These are phyloP conservation scores for Hemiscyllium ocellatum DNA, from an alignment of 2,113 vertebrate species.

Conservation along the genomic window DNA sequence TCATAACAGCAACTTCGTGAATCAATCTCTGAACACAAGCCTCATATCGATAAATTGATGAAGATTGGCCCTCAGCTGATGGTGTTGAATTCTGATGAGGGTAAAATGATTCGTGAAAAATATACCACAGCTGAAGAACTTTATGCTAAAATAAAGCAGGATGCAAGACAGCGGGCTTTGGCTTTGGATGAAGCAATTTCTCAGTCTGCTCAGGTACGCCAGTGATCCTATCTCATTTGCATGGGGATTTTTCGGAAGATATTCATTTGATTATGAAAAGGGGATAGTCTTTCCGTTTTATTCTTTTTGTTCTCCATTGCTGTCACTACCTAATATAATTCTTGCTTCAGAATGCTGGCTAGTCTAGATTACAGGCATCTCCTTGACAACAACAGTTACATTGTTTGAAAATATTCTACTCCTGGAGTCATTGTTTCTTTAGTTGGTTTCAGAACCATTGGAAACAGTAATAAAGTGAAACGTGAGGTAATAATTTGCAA, in stretches of 20 bases:
- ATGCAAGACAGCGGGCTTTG: slow-evolving; percentile 77
- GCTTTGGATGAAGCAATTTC: slow-evolving; percentile 83
- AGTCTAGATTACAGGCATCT: background rate
- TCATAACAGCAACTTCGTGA: slow-evolving; percentile 77
- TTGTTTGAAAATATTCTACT: background rate
- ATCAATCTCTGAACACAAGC: slow-evolving; percentile 92
- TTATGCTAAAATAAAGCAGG: slow-evolving; percentile 83
- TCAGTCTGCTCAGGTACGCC: slow-evolving; percentile 81
- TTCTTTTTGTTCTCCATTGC: background rate
- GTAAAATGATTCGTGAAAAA: slow-evolving; percentile 70
- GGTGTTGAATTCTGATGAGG: slow-evolving; percentile 80
- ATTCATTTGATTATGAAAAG: background rate
- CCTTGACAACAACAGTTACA: background rate
- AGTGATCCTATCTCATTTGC: background rate
- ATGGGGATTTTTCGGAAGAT: background rate
- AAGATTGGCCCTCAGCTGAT: slow-evolving; percentile 92
- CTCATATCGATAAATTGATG: slow-evolving; percentile 93
- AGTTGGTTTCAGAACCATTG: background rate
- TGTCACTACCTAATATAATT: background rate
- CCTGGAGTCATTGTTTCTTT: background rate
- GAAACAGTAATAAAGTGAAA: background rate
- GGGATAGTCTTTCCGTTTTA: background rate
- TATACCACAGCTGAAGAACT: slow-evolving; percentile 66
- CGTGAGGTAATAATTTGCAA: background rate
- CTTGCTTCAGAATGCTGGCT: background rate